These are phyloP conservation scores for Phodopus roborovskii DNA, from an alignment of 2,113 vertebrate species.

Conservation along the genomic window DNA sequence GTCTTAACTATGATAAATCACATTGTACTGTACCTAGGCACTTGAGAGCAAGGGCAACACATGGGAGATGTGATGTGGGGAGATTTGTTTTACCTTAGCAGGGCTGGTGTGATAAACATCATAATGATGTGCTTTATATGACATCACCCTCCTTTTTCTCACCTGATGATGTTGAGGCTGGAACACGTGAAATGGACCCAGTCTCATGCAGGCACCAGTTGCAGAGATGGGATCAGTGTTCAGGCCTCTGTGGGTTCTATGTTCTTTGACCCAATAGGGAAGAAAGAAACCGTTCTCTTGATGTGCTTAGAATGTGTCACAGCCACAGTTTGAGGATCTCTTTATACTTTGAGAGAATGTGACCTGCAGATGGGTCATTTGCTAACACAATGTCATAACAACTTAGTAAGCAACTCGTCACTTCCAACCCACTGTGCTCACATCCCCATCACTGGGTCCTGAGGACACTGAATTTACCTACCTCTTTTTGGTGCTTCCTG, in stretches of 20 bases:
- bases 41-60: neutral
- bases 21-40: neutral
- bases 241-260: neutral
- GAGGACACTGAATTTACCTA: neutral
- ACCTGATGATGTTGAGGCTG: neutral
- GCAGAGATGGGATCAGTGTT: neutral
- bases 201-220: rapidly evolving
- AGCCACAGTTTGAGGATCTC: neutral
- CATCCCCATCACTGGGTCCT: neutral
- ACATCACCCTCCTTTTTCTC: no score
- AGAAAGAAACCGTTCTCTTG: neutral
- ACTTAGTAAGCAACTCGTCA: neutral
- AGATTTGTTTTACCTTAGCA: neutral
- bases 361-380: neutral
- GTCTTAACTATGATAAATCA: neutral
- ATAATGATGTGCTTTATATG: neutral
- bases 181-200: rapidly evolving
- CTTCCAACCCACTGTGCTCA: neutral
- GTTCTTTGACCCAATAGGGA: neutral
- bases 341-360: neutral
- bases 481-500: neutral
- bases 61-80: neutral
- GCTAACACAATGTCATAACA: neutral
- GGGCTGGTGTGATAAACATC: neutral
- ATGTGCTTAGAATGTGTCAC: neutral